Evolutionary conservation across 2,113 vertebrate species (phyloP).

Genomic region (Cyprinodon brontotheroides): DNA sequence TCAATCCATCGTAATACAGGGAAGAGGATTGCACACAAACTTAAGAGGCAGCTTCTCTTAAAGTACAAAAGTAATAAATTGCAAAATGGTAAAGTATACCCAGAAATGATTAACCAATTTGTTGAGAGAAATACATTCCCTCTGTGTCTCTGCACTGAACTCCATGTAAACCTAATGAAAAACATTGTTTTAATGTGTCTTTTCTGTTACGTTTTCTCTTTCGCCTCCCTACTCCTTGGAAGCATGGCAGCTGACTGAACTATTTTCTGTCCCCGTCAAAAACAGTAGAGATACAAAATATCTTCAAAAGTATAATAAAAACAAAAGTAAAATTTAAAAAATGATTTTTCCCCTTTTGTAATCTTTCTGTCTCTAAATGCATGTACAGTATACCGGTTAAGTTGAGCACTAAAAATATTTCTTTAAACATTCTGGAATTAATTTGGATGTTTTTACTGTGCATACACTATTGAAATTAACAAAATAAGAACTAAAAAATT

Average conservation of each 20-base stretch:
- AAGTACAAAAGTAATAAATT: constrained; percentile 66
- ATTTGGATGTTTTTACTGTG: too few species aligned
- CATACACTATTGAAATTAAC: too few species aligned
- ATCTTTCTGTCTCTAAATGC: too few species aligned
- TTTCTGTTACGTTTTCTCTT: neutral
- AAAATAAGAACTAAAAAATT: too few species aligned
- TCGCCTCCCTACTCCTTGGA: too few species aligned
- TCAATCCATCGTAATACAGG: constrained; percentile 48
- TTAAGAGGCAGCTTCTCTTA: constrained; percentile 62
- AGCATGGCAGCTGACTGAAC: too few species aligned
- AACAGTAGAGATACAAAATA: neutral
- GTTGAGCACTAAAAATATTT: neutral
- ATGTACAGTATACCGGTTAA: too few species aligned
- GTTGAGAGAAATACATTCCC: constrained; percentile 34
- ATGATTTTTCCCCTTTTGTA: too few species aligned
- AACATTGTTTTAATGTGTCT: neutral
- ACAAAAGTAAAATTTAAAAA: too few species aligned
- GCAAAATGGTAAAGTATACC: constrained; percentile 68
- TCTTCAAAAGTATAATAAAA: neutral
- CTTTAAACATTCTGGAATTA: too few species aligned
- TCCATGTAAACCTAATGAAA: neutral
- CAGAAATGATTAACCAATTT: neutral
- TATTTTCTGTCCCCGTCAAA: neutral
- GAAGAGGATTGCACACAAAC: constrained; percentile 54
- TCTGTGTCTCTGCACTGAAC: constrained; percentile 4